Evolutionary conservation across 2,888 invertebrate genomes (phyloP), one percentile per base, ranked within the genome.

Genomic region (Margaritifera margaritifera): DNA sequence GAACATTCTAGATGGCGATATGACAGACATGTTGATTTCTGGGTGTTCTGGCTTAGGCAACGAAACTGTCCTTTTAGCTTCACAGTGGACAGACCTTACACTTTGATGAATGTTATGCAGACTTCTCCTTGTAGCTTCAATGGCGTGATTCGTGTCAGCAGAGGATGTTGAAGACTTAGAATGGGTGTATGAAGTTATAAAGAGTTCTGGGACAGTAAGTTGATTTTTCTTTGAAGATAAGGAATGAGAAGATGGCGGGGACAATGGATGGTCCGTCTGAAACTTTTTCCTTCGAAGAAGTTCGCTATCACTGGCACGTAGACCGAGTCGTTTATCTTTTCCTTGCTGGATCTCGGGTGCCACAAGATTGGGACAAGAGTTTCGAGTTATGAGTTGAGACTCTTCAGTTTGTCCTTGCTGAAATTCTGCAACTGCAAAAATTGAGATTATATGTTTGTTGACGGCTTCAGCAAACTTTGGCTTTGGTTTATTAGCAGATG

Each of bases 121-220:
- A 68, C 75, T 75, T 65, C 63, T 73, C 55, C 69, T 65, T 24
- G 71, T 64, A 3, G 61, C 56, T 60, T 68, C 52, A 0, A 51
- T 27, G 19, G 58, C 59, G 25, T 53, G 15, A 27, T 59, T 42
- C 22, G 56, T 50, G 60, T 58, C 51, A 25, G 64, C 57, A 6
- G 4, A 55, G 31, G 42, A 22, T 22, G 62, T 69, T n/a, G 50
- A 11, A 3, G 68, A 22, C 3, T 58, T 62, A 2, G 82, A 82
- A 62, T 77, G 76, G 6, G 82, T 80, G 51, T 76, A 80, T 11
- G 82, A 80, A 6, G 82, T 82, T 2, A 80, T 82, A 52, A 82
- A 82, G 18, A 81, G 73, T 54, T 78, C 74, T 8, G 78, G 78
- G 15, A 78, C 73, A 60, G 68, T 75, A 6, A 79, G 70, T 22